Evolutionary conservation across 2,113 vertebrate species (phyloP).

Genomic region (Paradoxurus hermaphroditus): DNA sequence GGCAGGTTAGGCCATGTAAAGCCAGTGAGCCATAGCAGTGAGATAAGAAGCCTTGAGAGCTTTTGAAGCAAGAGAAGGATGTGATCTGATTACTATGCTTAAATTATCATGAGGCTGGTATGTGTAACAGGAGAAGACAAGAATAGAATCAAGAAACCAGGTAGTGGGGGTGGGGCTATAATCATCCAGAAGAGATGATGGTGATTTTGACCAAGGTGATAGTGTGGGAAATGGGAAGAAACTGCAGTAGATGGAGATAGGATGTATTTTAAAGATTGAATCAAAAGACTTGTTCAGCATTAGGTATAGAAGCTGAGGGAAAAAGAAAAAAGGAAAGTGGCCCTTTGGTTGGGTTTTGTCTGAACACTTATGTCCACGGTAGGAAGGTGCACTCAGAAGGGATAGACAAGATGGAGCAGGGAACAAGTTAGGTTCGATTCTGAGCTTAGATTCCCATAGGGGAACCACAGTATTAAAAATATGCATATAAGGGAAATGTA

Average conservation of each 20-base stretch:
- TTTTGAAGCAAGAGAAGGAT: neutral
- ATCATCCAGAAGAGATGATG: neutral
- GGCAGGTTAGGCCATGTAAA: neutral
- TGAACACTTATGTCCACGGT: neutral
- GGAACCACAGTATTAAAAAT: neutral
- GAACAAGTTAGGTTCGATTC: neutral
- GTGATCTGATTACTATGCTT: neutral
- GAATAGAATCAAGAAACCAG: neutral
- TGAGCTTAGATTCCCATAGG: neutral
- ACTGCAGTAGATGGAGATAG: neutral
- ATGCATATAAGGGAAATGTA: neutral
- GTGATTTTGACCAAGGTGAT: no score
- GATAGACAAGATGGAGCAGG: fast-evolving
- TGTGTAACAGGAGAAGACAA: neutral
- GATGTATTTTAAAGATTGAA: neutral
- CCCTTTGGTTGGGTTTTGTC: neutral
- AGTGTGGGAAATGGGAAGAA: neutral
- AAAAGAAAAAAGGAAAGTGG: neutral
- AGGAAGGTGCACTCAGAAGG: neutral
- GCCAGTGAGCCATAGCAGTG: neutral
- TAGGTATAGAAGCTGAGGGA: neutral
- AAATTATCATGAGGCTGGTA: neutral
- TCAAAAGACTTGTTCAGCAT: neutral
- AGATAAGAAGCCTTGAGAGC: neutral
- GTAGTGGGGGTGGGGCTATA: neutral